phyloP scores from a whole-genome alignment of 2,113 vertebrate species.

The Platycercus adscitus region DNA sequence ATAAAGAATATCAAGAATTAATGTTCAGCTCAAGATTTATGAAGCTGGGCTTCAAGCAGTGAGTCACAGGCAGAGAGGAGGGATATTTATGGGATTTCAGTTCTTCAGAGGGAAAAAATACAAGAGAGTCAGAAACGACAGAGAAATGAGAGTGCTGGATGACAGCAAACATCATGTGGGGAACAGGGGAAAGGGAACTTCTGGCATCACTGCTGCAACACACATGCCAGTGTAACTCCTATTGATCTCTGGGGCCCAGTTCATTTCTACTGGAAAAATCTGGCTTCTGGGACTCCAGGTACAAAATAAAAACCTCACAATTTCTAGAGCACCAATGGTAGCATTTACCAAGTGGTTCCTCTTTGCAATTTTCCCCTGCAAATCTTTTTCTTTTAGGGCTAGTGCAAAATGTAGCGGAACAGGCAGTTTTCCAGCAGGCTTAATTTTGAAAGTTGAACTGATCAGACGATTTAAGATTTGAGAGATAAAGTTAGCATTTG shows the following conservation, averaged over 20 bases:
- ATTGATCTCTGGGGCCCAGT: neutral
- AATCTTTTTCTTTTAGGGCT: neutral
- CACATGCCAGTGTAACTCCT: neutral
- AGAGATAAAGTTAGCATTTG: neutral
- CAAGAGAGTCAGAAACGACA: constrained; percentile 1
- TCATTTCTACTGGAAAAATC: constrained; percentile 21
- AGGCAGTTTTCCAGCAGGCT: neutral
- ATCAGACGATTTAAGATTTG: neutral
- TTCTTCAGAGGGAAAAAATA: constrained; percentile 26
- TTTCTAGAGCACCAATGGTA: neutral
- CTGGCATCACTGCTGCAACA: neutral
- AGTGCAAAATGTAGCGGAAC: neutral
- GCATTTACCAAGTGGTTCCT: neutral
- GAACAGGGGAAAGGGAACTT: neutral
- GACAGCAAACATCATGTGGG: constrained; percentile 21
- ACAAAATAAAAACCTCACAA: constrained; percentile 40
- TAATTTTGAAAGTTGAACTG: neutral
- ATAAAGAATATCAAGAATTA: no score
- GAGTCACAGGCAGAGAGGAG: neutral
- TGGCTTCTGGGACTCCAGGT: constrained; percentile 9
- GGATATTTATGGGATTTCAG: constrained; percentile 1
- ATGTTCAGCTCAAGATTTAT: neutral
- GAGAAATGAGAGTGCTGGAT: constrained; percentile 17
- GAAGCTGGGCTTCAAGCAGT: neutral
- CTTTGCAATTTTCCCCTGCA: neutral